A percentile compares a stretch with the other conserved stretches of the same genome.
Evolutionary conservation across 92 coral and sea anemone genomes (phyloP).

Genomic region (Zoanthus gigantus): DNA sequence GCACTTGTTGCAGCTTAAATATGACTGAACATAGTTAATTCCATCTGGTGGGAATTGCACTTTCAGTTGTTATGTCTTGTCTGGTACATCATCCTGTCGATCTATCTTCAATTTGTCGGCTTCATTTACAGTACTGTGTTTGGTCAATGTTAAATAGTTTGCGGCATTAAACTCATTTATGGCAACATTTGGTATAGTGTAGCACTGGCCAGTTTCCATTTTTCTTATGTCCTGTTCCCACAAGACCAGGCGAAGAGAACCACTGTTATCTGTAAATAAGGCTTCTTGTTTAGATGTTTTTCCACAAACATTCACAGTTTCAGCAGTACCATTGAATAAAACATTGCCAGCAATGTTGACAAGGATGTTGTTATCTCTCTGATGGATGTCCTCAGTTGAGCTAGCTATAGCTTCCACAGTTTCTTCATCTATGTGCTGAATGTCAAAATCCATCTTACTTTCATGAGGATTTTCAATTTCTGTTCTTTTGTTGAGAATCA

Average conservation of each 20-base stretch:
- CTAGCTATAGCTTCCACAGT: slow-evolving; percentile 52
- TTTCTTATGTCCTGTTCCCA: slow-evolving; percentile 65
- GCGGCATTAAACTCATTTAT: slow-evolving; percentile 48
- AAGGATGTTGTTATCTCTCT: slow-evolving; percentile 36
- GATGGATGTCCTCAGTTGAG: slow-evolving; percentile 45
- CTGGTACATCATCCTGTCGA: slow-evolving; percentile 53
- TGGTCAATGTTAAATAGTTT: slow-evolving; percentile 63
- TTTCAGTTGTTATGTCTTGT: slow-evolving; percentile 34
- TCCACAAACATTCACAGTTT: slow-evolving; percentile 55
- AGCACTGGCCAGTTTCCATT: slow-evolving; percentile 43
- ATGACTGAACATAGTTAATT: slow-evolving; percentile 53
- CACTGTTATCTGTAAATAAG: slow-evolving; percentile 61
- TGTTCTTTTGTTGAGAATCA: slow-evolving; percentile 71
- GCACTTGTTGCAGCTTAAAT: slow-evolving; percentile 60
- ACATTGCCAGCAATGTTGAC: slow-evolving; percentile 24
- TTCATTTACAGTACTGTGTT: slow-evolving; percentile 48
- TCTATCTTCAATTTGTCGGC: slow-evolving; percentile 43
- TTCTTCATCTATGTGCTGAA: slow-evolving; percentile 15
- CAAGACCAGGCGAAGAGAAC: slow-evolving; percentile 54
- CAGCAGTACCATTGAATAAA: slow-evolving; percentile 49
- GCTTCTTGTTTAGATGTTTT: slow-evolving; percentile 59
- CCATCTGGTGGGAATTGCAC: slow-evolving; percentile 68
- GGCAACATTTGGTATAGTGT: slow-evolving; percentile 57
- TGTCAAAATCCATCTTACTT: slow-evolving; percentile 44
- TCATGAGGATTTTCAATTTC: slow-evolving; percentile 57